Conservation (phyloP, 2,888 invertebrate genomes). For the Brenthis hecate region DNA sequence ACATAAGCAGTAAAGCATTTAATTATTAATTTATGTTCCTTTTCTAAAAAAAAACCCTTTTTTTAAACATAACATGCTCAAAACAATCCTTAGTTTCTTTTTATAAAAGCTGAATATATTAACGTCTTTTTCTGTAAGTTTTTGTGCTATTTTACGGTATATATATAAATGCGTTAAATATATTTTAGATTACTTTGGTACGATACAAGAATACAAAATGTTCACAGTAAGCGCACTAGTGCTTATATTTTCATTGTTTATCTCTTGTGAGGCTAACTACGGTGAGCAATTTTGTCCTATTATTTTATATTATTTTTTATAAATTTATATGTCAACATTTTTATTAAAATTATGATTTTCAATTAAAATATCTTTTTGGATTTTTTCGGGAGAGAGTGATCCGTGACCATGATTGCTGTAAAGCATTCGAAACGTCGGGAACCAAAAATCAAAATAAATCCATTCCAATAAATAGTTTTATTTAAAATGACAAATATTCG, state of each 20-base stretch:
- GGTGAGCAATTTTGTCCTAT: conserved; percentile 25
- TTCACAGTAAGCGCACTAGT: conserved; percentile 26
- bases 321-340: too few species aligned
- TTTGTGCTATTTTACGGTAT: conserved; percentile 8
- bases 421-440: too few species aligned
- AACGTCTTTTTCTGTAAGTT: neutral
- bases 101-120: neutral
- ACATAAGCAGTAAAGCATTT: too few species aligned
- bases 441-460: too few species aligned
- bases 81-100: conserved; percentile 6
- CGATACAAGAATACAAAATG: conserved; percentile 29
- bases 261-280: conserved; percentile 28
- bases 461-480: too few species aligned
- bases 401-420: too few species aligned
- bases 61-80: neutral
- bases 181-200: conserved; percentile 23
- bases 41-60: neutral
- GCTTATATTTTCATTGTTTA: conserved; percentile 21
- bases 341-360: too few species aligned
- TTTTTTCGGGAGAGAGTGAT: too few species aligned
- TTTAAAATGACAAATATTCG: too few species aligned
- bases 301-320: too few species aligned
- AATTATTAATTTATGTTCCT: too few species aligned
- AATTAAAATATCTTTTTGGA: too few species aligned
- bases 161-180: conserved; percentile 23